Conservation (phyloP, 92 coral and sea anemone genomes). For the Phenganax marumi region DNA sequence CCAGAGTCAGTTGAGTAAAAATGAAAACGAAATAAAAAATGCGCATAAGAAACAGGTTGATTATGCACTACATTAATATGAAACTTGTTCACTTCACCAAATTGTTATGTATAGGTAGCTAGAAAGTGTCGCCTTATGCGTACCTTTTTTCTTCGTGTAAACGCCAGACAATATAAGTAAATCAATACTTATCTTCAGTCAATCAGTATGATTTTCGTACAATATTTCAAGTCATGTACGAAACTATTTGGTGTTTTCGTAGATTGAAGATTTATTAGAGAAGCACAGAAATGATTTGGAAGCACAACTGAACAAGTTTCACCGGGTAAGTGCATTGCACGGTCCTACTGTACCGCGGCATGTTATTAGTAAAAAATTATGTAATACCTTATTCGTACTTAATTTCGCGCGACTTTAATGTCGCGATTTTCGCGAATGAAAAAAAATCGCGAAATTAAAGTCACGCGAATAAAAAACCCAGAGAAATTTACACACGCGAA, state of each 20-base stretch:
- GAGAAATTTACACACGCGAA: no score
- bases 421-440: no score
- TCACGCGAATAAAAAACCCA: no score
- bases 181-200: no score
- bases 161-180: no score
- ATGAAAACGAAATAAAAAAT: slow-evolving; percentile 76
- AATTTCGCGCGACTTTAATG: no score
- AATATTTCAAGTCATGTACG: no score
- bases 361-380: no score
- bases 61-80: neutral
- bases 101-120: neutral
- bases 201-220: no score
- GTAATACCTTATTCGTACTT: no score
- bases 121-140: neutral
- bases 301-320: slow-evolving; percentile 77
- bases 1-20: slow-evolving; percentile 74
- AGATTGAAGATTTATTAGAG: slow-evolving; percentile 76
- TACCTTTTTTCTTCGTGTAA: neutral
- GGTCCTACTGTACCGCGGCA: neutral
- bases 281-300: slow-evolving; percentile 84
- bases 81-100: neutral
- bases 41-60: slow-evolving; percentile 76
- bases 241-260: neutral
- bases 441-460: no score
- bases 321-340: slow-evolving; percentile 63